These are phyloP conservation scores for Pontoporia blainvillei DNA, from an alignment of 2,113 vertebrate species.

Conservation along the genomic window DNA sequence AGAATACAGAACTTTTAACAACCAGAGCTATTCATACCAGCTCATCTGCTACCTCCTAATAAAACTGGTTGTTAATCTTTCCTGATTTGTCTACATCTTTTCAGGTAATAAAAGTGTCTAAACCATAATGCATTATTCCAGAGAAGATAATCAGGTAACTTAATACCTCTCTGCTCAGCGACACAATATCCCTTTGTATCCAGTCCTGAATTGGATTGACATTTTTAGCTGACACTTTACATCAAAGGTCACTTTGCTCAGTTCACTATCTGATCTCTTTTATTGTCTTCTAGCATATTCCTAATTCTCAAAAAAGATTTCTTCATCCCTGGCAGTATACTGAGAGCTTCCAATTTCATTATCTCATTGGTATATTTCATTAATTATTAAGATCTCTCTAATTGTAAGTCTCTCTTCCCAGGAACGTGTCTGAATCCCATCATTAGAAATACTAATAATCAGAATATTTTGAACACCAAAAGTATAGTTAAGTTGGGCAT, in stretches of 20 bases:
- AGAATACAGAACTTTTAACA: slow-evolving; percentile 53
- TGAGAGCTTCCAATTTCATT: slow-evolving; percentile 44
- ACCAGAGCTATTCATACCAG: slow-evolving; percentile 32
- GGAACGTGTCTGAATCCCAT: slow-evolving; percentile 1
- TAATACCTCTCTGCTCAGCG: slow-evolving; percentile 42
- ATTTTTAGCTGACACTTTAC: slow-evolving; percentile 59
- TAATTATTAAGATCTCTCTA: slow-evolving; percentile 50
- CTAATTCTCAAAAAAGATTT: slow-evolving; percentile 53
- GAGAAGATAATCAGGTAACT: slow-evolving; percentile 56
- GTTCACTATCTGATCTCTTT: slow-evolving; percentile 37
- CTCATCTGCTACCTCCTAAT: slow-evolving; percentile 54
- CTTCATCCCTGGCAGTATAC: background rate
- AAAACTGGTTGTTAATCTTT: slow-evolving; percentile 61
- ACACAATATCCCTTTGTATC: slow-evolving; percentile 56
- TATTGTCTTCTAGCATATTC: slow-evolving; percentile 50
- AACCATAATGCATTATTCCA: slow-evolving; percentile 61
- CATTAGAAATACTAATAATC: slow-evolving; percentile 39
- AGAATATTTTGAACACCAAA: slow-evolving; percentile 19
- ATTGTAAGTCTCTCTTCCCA: slow-evolving; percentile 38
- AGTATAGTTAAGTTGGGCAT: slow-evolving; percentile 1
- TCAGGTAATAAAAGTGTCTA: slow-evolving; percentile 61
- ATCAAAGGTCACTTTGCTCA: slow-evolving; percentile 50
- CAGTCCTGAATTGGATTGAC: slow-evolving; percentile 54
- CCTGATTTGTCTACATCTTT: slow-evolving; percentile 60
- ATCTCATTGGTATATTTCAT: slow-evolving; percentile 42